These are phyloP conservation scores for Acronicta alni DNA, from an alignment of 2,888 invertebrate genomes.

Conservation along the genomic window DNA sequence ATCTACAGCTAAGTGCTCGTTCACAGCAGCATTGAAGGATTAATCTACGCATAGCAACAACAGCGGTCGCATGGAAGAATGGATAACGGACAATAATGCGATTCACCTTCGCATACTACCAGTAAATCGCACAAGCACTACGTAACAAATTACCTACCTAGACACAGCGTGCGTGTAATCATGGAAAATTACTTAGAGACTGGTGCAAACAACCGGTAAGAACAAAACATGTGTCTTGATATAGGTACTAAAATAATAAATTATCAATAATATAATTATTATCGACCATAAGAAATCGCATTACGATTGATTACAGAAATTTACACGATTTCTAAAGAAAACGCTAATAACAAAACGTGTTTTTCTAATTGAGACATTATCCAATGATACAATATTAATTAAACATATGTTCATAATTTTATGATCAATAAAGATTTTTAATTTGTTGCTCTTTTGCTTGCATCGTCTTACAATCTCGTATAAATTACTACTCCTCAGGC, in stretches of 20 bases:
- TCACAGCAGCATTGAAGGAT: background rate
- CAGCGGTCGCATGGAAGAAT: conserved; percentile 22
- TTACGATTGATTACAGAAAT: background rate
- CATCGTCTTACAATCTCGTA: conserved; percentile 12
- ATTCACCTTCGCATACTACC: conserved; percentile 47
- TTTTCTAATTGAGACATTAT: conserved; percentile 8
- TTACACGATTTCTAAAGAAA: conserved; percentile 1
- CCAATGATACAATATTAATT: conserved; percentile 11
- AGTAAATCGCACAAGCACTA: conserved; percentile 45
- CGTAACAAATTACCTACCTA: conserved; percentile 53
- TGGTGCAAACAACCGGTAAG: conserved; percentile 35
- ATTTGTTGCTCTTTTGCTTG: conserved; percentile 11
- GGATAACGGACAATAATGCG: conserved; percentile 42
- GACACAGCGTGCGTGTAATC: conserved; percentile 43
- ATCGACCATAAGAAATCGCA: conserved; percentile 29
- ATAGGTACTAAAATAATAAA: conserved; percentile 29
- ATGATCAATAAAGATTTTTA: conserved; percentile 9
- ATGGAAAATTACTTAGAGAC: conserved; percentile 58
- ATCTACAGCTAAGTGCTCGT: background rate
- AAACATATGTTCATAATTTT: conserved; percentile 18
- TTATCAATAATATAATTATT: conserved; percentile 12
- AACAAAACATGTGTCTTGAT: conserved; percentile 41
- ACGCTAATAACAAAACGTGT: conserved; percentile 11
- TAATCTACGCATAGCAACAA: conserved; percentile 45
- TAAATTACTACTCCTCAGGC: conserved; percentile 18